These are phyloP conservation scores for Sphyrna mokarran DNA, from an alignment of 2,113 vertebrate genomes.

Conservation along the genomic window DNA sequence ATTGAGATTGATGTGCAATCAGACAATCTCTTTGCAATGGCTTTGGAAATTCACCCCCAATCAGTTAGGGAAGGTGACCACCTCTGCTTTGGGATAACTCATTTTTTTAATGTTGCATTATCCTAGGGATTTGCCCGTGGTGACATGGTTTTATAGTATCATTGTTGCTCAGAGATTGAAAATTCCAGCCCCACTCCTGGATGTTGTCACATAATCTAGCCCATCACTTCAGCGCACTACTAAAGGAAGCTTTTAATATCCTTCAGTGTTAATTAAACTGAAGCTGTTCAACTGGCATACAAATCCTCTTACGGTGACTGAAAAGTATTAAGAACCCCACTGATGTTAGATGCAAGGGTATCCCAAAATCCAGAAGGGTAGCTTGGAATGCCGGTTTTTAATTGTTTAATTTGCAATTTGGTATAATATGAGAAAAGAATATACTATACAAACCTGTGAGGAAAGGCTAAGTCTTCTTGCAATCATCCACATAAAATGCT, in stretches of 20 bases:
- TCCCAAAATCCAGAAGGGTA: too few relatives aligned
- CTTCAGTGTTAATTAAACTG: neutral
- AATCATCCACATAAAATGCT: too few relatives aligned
- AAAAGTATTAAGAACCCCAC: too few relatives aligned
- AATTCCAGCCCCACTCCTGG: neutral
- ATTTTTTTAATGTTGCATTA: neutral
- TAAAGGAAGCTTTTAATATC: neutral
- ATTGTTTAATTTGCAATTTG: too few relatives aligned
- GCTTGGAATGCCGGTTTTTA: too few relatives aligned
- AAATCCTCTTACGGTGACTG: neutral
- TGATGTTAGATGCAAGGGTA: too few relatives aligned
- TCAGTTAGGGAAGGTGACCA: neutral
- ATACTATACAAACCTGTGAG: too few relatives aligned
- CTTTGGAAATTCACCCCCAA: neutral
- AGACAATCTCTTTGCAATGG: neutral
- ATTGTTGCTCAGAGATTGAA: neutral
- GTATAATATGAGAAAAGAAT: too few relatives aligned
- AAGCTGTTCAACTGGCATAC: neutral
- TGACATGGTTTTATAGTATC: neutral
- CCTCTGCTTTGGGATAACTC: neutral
- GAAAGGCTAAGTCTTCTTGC: too few relatives aligned
- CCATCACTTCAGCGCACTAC: neutral
- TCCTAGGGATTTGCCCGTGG: neutral
- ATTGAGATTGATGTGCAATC: neutral
- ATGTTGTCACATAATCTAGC: neutral